Evolutionary conservation across 1,140 invertebrate species (phyloP), one percentile per base, ranked within the genome.

Genomic region (Pogonognathellus flavescens): DNA sequence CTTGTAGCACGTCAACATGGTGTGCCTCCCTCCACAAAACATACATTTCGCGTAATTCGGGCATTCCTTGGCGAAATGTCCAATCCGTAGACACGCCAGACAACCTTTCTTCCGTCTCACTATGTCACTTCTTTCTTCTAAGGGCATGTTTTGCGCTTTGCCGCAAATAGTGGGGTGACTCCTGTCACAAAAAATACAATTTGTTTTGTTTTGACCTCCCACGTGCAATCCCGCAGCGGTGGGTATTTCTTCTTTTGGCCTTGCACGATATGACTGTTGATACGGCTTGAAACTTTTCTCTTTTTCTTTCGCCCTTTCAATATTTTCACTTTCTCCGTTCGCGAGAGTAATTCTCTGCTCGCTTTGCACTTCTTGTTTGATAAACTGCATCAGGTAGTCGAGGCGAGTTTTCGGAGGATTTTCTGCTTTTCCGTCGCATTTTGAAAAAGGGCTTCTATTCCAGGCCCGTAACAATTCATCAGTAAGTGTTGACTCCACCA

Each of bases 401-500:
- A 49, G 18, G 4, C 76, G 13, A 1, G 16, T 31, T 31, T 82
- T 80, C 6, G 57, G 52, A 4, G 52, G 70, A 20, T 25, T 50
- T 22, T 53, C 31, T 1, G 49, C 20, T 5, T 5, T 60, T 8
- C 49, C 80, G 59, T 82, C 80, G 1, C 49, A 1, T 53, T 57
- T 76, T 6, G 66, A 50, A 4, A 57, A 4, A 22, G 18, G 1
- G 53, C 62, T 81, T 41, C 88, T 55, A 52, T 90, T 84, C 89
- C 89, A 90, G 1, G 87, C 85, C 14, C 86, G 80, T n/a, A 90
- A 82, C 14, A 89, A 70, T 8, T 90, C 88, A 50, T 89, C 88
- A 22, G 90, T 89, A 10, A 91, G 50, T 13, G 89, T 88, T 1
- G 89, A 84, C 25, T 87, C 87, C 31, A 87, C 80, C 9, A 87